Evolutionary conservation across 1,140 invertebrate genomes (phyloP), one percentile per base, ranked within the genome.

Genomic region (Pseudomyrmex flavicornis): DNA sequence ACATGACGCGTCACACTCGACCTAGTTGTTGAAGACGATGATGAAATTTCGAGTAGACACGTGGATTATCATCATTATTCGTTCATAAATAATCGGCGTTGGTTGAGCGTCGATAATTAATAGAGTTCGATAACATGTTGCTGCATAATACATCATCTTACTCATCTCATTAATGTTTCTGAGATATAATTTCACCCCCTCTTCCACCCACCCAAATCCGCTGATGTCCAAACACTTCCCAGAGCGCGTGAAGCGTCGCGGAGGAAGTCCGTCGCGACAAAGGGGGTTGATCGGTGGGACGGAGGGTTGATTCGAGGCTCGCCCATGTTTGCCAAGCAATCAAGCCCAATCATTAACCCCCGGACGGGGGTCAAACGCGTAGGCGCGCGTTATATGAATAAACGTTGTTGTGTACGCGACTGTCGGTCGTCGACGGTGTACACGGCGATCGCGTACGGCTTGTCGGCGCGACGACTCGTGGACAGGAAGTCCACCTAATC

Each of bases 401-500:
- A 90, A 91, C 88, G 84, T 59, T 83, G 84, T 65, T 58, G 68
- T 85, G 88, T 87, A 77, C 54, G 69, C 56, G 68, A 73, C 59
- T 66, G 22, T 66, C 46, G 9, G 15, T 20, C 22, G 48, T 13
- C 22, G 58, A 17, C 70, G 79, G 61, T 52, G 63, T 73, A 66
- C 52, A 56, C 26, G 72, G 65, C 79, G 50, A 26, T 56, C 62
- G 79, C 80, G 62, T 75, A 74, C 69, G 59, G 76, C 79, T 79
- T 35, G 35, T 52, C 82, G 86, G 82, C 73, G 87, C 86, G 86
- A 88, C 86, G 87, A 88, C 90, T 93, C 92, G 92, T 91, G 92
- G 91, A 94, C 93, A 94, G 93, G 93, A 94, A 94, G 92, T 93
- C 89, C 83, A 92, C 85, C 92, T 94, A 94, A 94, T 94, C 94